Conservation (phyloP, 2,797 vertebrate genomes). For the Scolopax bukidnonensis region DNA sequence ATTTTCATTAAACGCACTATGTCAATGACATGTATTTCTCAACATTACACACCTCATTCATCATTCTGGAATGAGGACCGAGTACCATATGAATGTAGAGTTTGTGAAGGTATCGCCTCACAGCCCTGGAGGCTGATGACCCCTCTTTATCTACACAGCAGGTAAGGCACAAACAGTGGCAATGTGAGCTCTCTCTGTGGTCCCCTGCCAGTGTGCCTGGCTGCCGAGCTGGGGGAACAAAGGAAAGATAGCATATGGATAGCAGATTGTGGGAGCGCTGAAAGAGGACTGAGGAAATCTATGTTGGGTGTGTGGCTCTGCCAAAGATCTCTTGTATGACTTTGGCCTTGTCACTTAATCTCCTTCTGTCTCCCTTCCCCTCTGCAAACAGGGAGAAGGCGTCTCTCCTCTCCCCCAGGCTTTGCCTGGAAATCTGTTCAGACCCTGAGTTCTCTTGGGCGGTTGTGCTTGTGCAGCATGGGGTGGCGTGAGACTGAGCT, state of each 20-base stretch:
- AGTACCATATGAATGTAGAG: slow-evolving; percentile 22
- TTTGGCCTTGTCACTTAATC: slow-evolving; percentile 71
- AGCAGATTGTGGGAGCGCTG: slow-evolving; percentile 66
- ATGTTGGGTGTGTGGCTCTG: slow-evolving; percentile 63
- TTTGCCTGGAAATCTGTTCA: slow-evolving; percentile 58
- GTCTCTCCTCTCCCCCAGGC: slow-evolving; percentile 50
- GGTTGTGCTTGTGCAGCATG: not conserved
- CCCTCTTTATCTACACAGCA: slow-evolving; percentile 66
- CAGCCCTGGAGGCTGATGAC: slow-evolving; percentile 56
- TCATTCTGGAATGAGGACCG: slow-evolving; percentile 51
- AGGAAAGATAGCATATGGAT: slow-evolving; percentile 72
- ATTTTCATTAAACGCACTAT: slow-evolving; percentile 24
- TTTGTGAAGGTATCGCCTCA: slow-evolving; percentile 51
- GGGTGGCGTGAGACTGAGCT: not conserved
- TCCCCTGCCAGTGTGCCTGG: slow-evolving; percentile 62
- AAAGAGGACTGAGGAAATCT: slow-evolving; percentile 66
- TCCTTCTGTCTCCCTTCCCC: slow-evolving; percentile 59
- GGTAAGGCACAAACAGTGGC: slow-evolving; percentile 67
- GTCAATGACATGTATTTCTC: slow-evolving; percentile 45
- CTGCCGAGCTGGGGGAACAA: slow-evolving; percentile 61
- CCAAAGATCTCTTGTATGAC: slow-evolving; percentile 66
- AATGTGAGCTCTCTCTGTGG: slow-evolving; percentile 41
- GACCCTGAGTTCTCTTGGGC: slow-evolving; percentile 23
- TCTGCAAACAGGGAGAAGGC: slow-evolving; percentile 30
- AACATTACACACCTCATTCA: slow-evolving; percentile 47